Evolutionary conservation across 2,888 invertebrate species (phyloP).

Genomic region (Archips crataeganus): DNA sequence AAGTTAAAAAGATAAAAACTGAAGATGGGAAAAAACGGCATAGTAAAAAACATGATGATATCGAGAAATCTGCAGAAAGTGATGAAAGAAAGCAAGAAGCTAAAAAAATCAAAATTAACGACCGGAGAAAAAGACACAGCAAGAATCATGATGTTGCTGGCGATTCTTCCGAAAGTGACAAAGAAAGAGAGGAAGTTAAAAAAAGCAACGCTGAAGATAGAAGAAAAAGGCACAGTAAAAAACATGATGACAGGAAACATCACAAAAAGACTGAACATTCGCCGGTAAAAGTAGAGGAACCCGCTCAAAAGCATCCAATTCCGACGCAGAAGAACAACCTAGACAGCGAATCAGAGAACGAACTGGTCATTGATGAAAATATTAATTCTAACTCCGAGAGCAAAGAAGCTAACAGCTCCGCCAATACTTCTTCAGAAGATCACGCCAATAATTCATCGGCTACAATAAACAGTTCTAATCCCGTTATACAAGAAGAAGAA

Average conservation of each 20-base stretch:
- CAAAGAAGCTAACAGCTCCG: conserved; percentile 8
- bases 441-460: conserved; percentile 28
- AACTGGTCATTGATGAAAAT: conserved; percentile 63
- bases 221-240: conserved; percentile 48
- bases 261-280: conserved; percentile 34
- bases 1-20: neutral
- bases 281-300: conserved; percentile 44
- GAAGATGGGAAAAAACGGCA: neutral
- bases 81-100: conserved; percentile 39
- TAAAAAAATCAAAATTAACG: conserved; percentile 58
- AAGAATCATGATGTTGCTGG: neutral
- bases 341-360: conserved; percentile 66
- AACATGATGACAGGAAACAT: conserved; percentile 40
- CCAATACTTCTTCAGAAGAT: neutral
- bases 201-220: conserved; percentile 42
- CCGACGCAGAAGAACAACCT: conserved; percentile 49
- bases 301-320: conserved; percentile 10
- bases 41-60: neutral
- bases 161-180: neutral
- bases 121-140: conserved; percentile 50
- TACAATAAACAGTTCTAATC: conserved; percentile 21
- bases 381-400: conserved; percentile 22
- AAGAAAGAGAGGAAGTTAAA: neutral
- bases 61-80: neutral
- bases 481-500: conserved; percentile 47